These are phyloP conservation scores for Hypomesus transpacificus DNA, from an alignment of 2,113 vertebrate species.

Conservation along the genomic window DNA sequence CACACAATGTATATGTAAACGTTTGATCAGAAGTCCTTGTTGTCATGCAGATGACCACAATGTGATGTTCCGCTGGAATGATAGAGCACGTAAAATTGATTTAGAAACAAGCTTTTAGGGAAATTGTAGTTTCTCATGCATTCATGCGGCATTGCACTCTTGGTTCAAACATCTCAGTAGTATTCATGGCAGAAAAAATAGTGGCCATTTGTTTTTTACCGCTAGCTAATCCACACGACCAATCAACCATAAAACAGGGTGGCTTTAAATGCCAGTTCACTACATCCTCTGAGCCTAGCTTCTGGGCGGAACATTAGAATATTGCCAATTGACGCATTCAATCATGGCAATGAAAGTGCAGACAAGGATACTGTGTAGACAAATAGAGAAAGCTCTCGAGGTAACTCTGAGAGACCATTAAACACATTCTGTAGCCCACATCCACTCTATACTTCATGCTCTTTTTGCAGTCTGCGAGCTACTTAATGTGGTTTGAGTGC, in stretches of 20 bases:
- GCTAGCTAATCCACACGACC: slow-evolving; percentile 44
- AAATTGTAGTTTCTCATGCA: slow-evolving; percentile 6
- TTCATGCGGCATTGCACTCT: slow-evolving; percentile 23
- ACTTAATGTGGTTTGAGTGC: slow-evolving; percentile 13
- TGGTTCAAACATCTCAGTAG: slow-evolving; percentile 16
- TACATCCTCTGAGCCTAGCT: slow-evolving; percentile 44
- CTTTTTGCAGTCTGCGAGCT: neutral
- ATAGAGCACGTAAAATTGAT: neutral
- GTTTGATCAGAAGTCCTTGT: no score
- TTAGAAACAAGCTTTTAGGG: slow-evolving; percentile 9
- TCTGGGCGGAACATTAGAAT: slow-evolving; percentile 27
- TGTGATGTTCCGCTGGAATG: neutral
- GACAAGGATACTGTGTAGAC: slow-evolving; percentile 14
- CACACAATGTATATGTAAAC: no score
- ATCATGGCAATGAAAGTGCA: slow-evolving; percentile 49
- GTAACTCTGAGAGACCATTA: neutral
- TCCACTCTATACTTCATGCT: no score
- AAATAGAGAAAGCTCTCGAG: slow-evolving; percentile 1
- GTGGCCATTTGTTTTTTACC: slow-evolving; percentile 22
- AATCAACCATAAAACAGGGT: slow-evolving; percentile 55
- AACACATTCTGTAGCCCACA: no score
- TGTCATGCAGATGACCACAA: no score
- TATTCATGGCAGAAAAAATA: slow-evolving; percentile 37
- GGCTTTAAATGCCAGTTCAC: slow-evolving; percentile 50
- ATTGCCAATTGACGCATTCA: slow-evolving; percentile 49